Conservation (phyloP, 2,888 invertebrate species). For the Aspidiotus rigidus region DNA sequence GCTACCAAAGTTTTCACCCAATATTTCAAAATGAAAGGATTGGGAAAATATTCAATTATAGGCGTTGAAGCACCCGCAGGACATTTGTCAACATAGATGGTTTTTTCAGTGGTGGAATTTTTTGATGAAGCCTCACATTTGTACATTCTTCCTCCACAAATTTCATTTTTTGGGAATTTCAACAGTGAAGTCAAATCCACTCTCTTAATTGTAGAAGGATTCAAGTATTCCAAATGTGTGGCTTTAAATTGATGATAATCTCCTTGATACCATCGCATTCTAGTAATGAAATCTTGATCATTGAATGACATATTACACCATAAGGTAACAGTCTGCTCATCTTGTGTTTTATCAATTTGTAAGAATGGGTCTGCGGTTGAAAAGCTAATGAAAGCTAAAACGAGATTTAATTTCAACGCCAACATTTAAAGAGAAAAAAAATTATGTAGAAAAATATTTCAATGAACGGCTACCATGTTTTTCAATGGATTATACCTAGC, state of each 20-base stretch:
- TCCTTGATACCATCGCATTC: constrained; percentile 15
- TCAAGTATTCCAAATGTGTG: constrained; percentile 11
- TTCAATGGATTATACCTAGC: constrained; percentile 24
- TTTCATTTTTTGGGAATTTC: constrained; percentile 16
- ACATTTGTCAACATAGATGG: neutral
- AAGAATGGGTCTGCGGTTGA: constrained; percentile 2
- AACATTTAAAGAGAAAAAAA: constrained; percentile 7
- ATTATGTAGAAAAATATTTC: constrained; percentile 10
- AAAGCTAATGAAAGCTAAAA: constrained; percentile 3
- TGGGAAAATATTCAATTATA: neutral
- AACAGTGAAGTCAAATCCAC: constrained; percentile 7
- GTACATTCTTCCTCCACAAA: constrained; percentile 9
- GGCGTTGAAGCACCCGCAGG: neutral
- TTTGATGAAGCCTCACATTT: neutral
- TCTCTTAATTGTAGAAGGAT: constrained; percentile 1
- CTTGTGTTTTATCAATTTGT: neutral
- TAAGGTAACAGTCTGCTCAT: constrained; percentile 4
- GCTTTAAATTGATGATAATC: constrained; percentile 3
- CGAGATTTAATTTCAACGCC: constrained; percentile 6
- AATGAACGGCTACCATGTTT: constrained; percentile 27
- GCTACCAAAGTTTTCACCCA: neutral
- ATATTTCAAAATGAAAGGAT: neutral
- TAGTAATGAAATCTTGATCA: constrained; percentile 9
- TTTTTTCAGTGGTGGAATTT: neutral
- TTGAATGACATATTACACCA: constrained; percentile 18